Evolutionary conservation across 2,888 invertebrate genomes (phyloP).

Genomic region (Eupithecia dodoneata): DNA sequence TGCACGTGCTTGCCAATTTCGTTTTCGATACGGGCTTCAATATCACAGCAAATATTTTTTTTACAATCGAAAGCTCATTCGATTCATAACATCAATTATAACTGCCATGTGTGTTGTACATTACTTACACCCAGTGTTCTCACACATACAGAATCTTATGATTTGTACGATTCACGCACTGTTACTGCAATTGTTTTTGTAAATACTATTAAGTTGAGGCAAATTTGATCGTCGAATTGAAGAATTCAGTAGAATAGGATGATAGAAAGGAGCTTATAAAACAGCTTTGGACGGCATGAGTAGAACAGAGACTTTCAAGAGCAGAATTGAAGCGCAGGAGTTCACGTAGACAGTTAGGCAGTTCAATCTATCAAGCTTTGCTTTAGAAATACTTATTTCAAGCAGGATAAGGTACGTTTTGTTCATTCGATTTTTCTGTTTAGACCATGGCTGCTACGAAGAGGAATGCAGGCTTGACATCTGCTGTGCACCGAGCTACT

Average conservation of each 20-base stretch:
- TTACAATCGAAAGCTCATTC: slow-evolving; percentile 49
- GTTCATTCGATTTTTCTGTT: slow-evolving; percentile 52
- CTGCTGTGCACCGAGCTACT: slow-evolving; percentile 98
- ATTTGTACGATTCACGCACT: slow-evolving; percentile 55
- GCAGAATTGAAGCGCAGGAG: slow-evolving; percentile 20
- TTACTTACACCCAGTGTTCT: slow-evolving; percentile 45
- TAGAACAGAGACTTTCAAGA: slow-evolving; percentile 42
- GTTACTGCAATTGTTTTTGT: slow-evolving; percentile 42
- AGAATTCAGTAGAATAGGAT: slow-evolving; percentile 28
- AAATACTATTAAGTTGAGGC: slow-evolving; percentile 27
- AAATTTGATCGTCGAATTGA: slow-evolving; percentile 33
- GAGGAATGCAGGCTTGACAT: slow-evolving; percentile 98
- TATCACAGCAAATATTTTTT: slow-evolving; percentile 57
- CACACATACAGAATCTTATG: slow-evolving; percentile 49
- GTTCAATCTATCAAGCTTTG: slow-evolving; percentile 42
- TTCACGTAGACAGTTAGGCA: slow-evolving; percentile 40
- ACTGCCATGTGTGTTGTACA: slow-evolving; percentile 45
- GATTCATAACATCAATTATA: slow-evolving; percentile 48
- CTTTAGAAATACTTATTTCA: slow-evolving; percentile 39
- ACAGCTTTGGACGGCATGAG: slow-evolving; percentile 69
- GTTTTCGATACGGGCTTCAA: slow-evolving; percentile 58
- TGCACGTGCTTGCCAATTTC: slow-evolving; percentile 67
- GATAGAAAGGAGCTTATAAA: slow-evolving; percentile 57
- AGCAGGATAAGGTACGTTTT: slow-evolving; percentile 11
- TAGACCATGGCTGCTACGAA: slow-evolving; percentile 99